Base-by-base conservation (phyloP, 2,797 vertebrate species). In the Chromobotia macracanthus region DNA sequence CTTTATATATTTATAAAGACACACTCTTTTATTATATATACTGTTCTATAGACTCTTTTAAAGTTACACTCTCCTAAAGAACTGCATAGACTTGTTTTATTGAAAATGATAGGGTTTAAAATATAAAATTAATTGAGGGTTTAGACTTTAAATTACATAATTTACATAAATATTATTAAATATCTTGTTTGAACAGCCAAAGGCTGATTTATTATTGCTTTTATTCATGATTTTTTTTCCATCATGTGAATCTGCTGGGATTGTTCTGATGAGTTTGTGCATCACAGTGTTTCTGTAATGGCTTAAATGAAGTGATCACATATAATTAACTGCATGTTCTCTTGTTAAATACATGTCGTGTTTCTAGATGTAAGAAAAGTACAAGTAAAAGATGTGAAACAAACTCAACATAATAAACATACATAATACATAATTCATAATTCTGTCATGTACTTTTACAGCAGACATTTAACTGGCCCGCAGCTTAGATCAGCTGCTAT, bases 181-280 rank as follows among this genome's bases (percentile, higher is more conserved):
- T 3, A 21, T 56, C 53, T 56, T 19, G 23, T 58, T n/a, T 58
- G 10, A 58, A 25, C 12, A 23, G 55, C 11, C 21, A 11, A 25
- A n/a, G 19, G 8, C 9, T 25, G 55, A 58, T 23, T 58, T 55
- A 58, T 55, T 16, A 44, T 48, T 1, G 25, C 1, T 25, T 28
- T 55, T 3, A 44, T 16, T 31, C 5, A 2, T 41, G 15, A 18
- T 10, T 3, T 23, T 46, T 66, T 25, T 46, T 18, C 12, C 11
- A 3, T 56, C 19, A 15, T 19, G 15, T n/a, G n/a, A n/a, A n/a
- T n/a, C n/a, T n/a, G n/a, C n/a, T n/a, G 31, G 69, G 58, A 63
- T 74, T 63, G 58, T 44, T 44, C 16, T 41, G 16, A 31, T 23
- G 8, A 23, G 13, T 35, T 61, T 65, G 73, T 75, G 61, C 48